Conservation (phyloP, 2,888 invertebrate genomes). For the Eupithecia pulchellata region DNA sequence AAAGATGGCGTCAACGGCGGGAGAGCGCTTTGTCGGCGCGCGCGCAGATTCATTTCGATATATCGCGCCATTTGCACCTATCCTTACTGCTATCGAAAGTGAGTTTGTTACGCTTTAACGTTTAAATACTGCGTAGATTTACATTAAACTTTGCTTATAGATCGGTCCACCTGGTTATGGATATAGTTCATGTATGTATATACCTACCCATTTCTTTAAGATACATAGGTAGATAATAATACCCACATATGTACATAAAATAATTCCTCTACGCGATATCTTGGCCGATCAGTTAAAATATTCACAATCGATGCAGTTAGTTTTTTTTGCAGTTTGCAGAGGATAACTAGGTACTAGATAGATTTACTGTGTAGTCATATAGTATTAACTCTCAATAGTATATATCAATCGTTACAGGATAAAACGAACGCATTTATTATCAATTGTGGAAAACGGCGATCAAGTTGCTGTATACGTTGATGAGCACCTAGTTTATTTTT, state of each 20-base stretch:
- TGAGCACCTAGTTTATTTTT: background rate
- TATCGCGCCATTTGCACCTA: slow-evolving; percentile 32
- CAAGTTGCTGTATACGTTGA: slow-evolving; percentile 28
- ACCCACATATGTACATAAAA: too few relatives aligned
- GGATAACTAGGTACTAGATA: slow-evolving; percentile 1
- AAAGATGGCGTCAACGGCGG: slow-evolving; percentile 50
- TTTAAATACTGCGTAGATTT: background rate
- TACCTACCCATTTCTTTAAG: too few relatives aligned
- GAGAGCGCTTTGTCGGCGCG: slow-evolving; percentile 56
- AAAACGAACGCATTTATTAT: slow-evolving; percentile 41
- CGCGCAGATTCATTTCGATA: slow-evolving; percentile 53
- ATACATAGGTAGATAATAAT: too few relatives aligned
- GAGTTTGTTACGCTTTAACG: background rate
- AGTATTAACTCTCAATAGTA: slow-evolving; percentile 43
- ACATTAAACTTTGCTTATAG: background rate
- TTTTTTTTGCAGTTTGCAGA: background rate
- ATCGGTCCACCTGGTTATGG: background rate
- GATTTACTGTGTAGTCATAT: slow-evolving; percentile 38
- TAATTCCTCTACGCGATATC: too few relatives aligned
- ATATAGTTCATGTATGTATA: too few relatives aligned
- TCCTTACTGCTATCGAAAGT: slow-evolving; percentile 2
- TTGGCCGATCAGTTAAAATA: background rate
- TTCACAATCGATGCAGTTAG: background rate
- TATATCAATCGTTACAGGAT: slow-evolving; percentile 55
- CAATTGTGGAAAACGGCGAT: slow-evolving; percentile 37